A percentile compares a stretch with the other conserved stretches of the same genome.
phyloP scores from a whole-genome alignment of 92 coral and sea anemone species.

The Metridium senile region DNA sequence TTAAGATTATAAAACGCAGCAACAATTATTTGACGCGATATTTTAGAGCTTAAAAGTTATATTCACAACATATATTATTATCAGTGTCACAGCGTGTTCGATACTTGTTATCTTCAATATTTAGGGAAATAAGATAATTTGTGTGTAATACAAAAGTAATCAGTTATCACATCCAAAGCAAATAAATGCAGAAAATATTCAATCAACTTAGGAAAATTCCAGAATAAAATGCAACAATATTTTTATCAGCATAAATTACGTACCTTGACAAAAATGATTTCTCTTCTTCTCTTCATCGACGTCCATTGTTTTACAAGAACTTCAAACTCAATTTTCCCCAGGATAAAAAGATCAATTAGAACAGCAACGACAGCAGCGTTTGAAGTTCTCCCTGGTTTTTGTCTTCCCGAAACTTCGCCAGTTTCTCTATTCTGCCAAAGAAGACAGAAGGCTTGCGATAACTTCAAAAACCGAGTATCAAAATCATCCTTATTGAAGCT shows the following conservation, averaged over 20 bases:
- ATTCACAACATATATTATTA: too few species aligned
- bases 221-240: too few species aligned
- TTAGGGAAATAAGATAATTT: neutral
- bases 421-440: constrained; percentile 54
- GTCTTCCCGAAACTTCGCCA: constrained; percentile 59
- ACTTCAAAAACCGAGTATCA: constrained; percentile 33
- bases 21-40: too few species aligned
- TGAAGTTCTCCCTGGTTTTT: constrained; percentile 27
- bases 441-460: constrained; percentile 47
- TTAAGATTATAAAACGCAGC: too few species aligned
- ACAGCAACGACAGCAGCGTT: constrained; percentile 44
- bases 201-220: too few species aligned
- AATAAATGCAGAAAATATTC: neutral
- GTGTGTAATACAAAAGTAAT: neutral
- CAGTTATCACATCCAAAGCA: neutral
- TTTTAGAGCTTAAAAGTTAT: too few species aligned
- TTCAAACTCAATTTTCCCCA: constrained; percentile 45
- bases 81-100: neutral
- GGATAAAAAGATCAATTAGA: constrained; percentile 27
- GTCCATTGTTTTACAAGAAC: constrained; percentile 32
- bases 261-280: constrained; percentile 40
- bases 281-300: constrained; percentile 27
- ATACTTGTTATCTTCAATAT: neutral
- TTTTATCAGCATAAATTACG: too few species aligned
- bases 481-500: constrained; percentile 33